phyloP scores from a whole-genome alignment of 53 echinoderm and acorn worm species.

The Actinopyga echinites region DNA sequence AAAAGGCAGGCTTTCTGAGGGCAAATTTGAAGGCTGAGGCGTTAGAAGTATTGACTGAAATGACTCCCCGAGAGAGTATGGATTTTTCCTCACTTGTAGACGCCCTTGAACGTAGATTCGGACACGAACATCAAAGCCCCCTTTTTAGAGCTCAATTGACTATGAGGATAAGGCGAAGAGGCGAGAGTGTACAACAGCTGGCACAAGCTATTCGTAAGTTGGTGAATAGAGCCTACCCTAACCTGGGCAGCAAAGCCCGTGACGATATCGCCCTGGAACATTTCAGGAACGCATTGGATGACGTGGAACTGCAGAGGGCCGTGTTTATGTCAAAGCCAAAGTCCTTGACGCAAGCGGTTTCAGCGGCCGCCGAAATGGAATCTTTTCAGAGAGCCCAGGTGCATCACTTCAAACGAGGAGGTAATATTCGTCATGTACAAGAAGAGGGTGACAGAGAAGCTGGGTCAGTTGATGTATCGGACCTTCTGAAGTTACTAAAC shows the following conservation, averaged over 20 bases:
- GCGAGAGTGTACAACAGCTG: background rate
- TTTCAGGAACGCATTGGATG: background rate
- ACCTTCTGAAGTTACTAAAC: background rate
- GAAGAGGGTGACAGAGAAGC: background rate
- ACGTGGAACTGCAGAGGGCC: conserved; percentile 10
- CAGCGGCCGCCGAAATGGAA: conserved; percentile 9
- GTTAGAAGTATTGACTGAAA: background rate
- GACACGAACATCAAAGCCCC: background rate
- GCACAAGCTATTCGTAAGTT: conserved; percentile 2
- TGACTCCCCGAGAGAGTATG: background rate
- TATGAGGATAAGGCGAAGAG: background rate
- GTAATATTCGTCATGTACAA: background rate
- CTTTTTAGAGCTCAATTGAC: conserved; percentile 8
- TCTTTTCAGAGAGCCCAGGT: conserved; percentile 8
- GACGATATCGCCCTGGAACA: conserved; percentile 7
- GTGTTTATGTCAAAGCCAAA: conserved; percentile 13
- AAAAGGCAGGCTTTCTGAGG: background rate
- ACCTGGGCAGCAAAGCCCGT: background rate
- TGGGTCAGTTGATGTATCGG: background rate
- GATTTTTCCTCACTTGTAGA: background rate
- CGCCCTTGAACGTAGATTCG: background rate
- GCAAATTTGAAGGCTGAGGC: background rate
- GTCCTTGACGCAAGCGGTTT: background rate
- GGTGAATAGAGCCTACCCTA: conserved; percentile 5
- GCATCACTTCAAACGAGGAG: background rate